Percentiles rank a stretch among this genome's conserved stretches.
phyloP scores from a whole-genome alignment of 2,888 invertebrate species.

The Harmothoe impar region DNA sequence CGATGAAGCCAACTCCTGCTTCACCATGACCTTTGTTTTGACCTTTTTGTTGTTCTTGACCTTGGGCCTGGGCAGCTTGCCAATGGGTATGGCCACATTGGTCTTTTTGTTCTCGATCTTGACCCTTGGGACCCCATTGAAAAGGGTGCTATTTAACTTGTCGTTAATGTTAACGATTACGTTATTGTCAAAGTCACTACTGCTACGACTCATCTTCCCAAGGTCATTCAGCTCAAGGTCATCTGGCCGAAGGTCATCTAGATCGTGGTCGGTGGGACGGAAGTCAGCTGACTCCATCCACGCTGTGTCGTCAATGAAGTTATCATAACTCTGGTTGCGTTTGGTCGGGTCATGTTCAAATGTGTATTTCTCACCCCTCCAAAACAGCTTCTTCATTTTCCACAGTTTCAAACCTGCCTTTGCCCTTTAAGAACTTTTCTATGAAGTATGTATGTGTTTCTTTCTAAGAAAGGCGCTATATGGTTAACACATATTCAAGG shows the following conservation, averaged over 20 bases:
- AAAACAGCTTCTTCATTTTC: constrained; percentile 49
- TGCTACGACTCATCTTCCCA: background rate
- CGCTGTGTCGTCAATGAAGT: background rate
- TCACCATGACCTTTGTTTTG: background rate
- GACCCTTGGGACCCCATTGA: background rate
- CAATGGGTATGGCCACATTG: no score
- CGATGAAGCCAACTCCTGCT: background rate
- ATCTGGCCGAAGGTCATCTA: background rate
- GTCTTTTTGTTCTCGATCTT: background rate
- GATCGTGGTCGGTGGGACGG: background rate
- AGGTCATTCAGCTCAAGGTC: constrained; percentile 27
- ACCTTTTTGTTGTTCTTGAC: background rate
- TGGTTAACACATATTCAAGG: no score
- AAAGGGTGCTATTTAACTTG: background rate
- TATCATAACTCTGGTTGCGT: constrained; percentile 2
- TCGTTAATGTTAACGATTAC: background rate
- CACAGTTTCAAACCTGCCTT: background rate
- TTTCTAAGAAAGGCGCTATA: no score
- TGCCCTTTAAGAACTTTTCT: no score
- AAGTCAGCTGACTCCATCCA: background rate
- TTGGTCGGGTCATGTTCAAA: background rate
- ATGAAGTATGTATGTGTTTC: no score
- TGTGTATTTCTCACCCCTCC: background rate
- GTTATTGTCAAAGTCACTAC: constrained; percentile 4
- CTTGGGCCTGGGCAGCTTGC: background rate